These are phyloP conservation scores for Macropis europaea DNA, from an alignment of 2,888 invertebrate species.

Conservation along the genomic window DNA sequence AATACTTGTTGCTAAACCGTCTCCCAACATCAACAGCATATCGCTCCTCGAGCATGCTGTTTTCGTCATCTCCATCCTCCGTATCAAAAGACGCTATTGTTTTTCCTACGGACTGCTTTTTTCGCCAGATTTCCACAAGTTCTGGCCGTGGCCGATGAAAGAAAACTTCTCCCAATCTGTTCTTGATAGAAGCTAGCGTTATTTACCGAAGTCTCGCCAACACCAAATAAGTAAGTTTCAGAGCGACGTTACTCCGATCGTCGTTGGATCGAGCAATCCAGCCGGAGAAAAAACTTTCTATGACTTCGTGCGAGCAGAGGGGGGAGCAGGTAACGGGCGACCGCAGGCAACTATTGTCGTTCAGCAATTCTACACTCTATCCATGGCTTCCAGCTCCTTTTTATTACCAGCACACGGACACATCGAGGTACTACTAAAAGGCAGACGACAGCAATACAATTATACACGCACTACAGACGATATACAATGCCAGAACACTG, in stretches of 20 bases:
- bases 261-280: constrained; percentile 41
- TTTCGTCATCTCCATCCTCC: too few species aligned
- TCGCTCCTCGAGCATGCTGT: too few species aligned
- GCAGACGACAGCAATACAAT: constrained; percentile 52
- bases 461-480: constrained; percentile 45
- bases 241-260: constrained; percentile 57
- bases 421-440: constrained; percentile 52
- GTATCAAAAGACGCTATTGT: too few species aligned
- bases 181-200: constrained; percentile 33
- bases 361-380: constrained; percentile 61
- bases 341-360: constrained; percentile 58
- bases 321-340: constrained; percentile 26
- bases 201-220: constrained; percentile 52
- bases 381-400: constrained; percentile 63
- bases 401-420: constrained; percentile 59
- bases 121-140: neutral
- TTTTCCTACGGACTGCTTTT: neutral
- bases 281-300: constrained; percentile 54
- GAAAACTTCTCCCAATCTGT: constrained; percentile 15
- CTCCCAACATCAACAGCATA: too few species aligned
- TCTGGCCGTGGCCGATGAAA: neutral
- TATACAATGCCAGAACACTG: constrained; percentile 26
- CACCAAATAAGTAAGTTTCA: constrained; percentile 62
- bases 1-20: too few species aligned
- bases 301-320: constrained; percentile 48